A percentile compares a stretch with the other conserved stretches of the same genome.
These are phyloP conservation scores for Danionella dracula DNA, from an alignment of 2,797 vertebrate genomes.

Conservation along the genomic window DNA sequence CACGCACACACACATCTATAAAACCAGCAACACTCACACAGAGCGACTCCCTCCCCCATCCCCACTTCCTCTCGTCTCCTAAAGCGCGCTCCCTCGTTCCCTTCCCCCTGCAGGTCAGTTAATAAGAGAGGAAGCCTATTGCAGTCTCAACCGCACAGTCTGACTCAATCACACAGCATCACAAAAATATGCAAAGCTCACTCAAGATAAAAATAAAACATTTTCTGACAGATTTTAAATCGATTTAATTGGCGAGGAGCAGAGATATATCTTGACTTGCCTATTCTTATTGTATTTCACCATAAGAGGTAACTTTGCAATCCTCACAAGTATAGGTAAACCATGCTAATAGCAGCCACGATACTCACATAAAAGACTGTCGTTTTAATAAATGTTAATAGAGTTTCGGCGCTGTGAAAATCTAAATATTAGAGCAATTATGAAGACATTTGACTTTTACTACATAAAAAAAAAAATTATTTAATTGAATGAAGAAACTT, in stretches of 20 bases:
- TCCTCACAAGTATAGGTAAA: too few species aligned
- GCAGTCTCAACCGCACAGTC: conserved; percentile 39
- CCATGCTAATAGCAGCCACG: not conserved
- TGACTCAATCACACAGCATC: conserved; percentile 22
- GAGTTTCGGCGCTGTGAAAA: too few species aligned
- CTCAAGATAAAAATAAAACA: not conserved
- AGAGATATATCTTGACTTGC: too few species aligned
- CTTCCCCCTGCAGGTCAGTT: conserved; percentile 75
- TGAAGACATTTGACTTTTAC: too few species aligned
- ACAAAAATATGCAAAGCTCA: not conserved
- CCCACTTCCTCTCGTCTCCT: conserved; percentile 22
- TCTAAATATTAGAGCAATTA: too few species aligned
- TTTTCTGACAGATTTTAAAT: too few species aligned
- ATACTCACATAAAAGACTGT: not conserved
- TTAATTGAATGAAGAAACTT: too few species aligned
- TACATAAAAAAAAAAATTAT: too few species aligned
- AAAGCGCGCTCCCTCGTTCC: conserved; percentile 30
- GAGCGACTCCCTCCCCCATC: conserved; percentile 27
- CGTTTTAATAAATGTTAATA: too few species aligned
- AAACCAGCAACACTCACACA: conserved; percentile 23
- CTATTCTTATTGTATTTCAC: too few species aligned
- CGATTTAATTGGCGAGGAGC: too few species aligned
- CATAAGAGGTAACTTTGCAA: too few species aligned
- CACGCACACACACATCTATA: conserved; percentile 28
- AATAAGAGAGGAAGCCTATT: conserved; percentile 78